Evolutionary conservation across 2,888 invertebrate genomes (phyloP).

Genomic region (Phorcus lineatus): DNA sequence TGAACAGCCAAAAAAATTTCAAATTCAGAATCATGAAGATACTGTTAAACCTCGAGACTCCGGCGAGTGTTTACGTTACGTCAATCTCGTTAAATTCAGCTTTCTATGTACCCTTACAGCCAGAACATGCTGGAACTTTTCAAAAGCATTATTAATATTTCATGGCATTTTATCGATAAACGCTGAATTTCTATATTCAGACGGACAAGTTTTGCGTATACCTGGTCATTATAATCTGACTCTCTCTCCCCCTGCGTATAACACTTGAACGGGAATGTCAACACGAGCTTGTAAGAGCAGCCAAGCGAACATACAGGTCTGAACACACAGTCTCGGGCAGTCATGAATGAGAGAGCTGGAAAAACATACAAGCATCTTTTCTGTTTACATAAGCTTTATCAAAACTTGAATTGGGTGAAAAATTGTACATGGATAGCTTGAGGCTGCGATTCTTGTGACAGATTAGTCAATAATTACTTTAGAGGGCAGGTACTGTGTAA

Average conservation of each 20-base stretch:
- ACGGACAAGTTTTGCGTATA: not conserved
- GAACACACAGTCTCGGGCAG: not conserved
- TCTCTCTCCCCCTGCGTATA: not conserved
- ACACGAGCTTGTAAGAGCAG: not conserved
- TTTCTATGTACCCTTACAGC: no score
- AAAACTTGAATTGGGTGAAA: not conserved
- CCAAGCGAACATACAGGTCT: not conserved
- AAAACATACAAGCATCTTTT: not conserved
- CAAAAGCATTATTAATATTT: no score
- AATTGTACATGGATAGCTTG: conserved; percentile 3
- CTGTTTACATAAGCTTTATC: not conserved
- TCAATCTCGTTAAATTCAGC: no score
- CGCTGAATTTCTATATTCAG: no score
- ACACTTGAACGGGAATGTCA: not conserved
- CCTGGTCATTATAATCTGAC: not conserved
- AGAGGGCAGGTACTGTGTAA: no score
- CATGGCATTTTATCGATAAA: no score
- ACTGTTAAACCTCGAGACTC: no score
- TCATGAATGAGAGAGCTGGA: not conserved
- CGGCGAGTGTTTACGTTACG: no score
- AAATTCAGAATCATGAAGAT: no score
- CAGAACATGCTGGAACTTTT: no score
- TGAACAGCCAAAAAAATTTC: no score
- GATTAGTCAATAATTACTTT: conserved; percentile 5
- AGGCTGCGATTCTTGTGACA: not conserved